Conservation (phyloP, 2,888 invertebrate species). For the Eristalis arbustorum region DNA sequence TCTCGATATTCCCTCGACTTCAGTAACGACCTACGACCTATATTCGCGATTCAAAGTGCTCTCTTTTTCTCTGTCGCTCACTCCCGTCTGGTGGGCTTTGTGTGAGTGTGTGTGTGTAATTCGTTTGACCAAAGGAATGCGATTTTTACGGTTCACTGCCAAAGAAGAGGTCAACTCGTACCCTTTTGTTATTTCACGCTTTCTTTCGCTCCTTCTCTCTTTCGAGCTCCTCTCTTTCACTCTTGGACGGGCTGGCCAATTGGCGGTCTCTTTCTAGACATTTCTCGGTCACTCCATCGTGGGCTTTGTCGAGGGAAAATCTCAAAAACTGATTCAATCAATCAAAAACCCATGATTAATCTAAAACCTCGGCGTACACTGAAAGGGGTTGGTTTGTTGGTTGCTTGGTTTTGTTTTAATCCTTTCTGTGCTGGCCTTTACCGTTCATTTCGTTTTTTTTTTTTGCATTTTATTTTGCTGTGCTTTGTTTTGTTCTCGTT, state of each 20-base stretch:
- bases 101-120: slow-evolving; percentile 37
- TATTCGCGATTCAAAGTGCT: slow-evolving; percentile 48
- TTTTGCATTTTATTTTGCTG: neutral
- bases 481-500: neutral
- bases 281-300: neutral
- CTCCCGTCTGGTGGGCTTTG: neutral
- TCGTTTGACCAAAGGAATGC: slow-evolving; percentile 70
- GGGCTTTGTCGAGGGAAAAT: slow-evolving; percentile 42
- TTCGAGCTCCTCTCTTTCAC: neutral
- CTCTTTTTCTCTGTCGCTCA: neutral
- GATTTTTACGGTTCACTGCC: slow-evolving; percentile 68
- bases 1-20: slow-evolving; percentile 47
- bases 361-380: slow-evolving; percentile 61
- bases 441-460: neutral
- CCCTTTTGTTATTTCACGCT: slow-evolving; percentile 48
- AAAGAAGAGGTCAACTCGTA: slow-evolving; percentile 67
- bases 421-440: slow-evolving; percentile 17
- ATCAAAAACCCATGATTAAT: slow-evolving; percentile 70
- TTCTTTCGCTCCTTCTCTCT: slow-evolving; percentile 1
- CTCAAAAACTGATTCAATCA: slow-evolving; percentile 69
- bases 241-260: neutral
- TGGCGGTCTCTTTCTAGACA: neutral
- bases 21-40: slow-evolving; percentile 63
- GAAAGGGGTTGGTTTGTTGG: slow-evolving; percentile 40
- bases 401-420: slow-evolving; percentile 48